phyloP scores from a whole-genome alignment of 2,888 invertebrate species.

The Argyresthia albistria region DNA sequence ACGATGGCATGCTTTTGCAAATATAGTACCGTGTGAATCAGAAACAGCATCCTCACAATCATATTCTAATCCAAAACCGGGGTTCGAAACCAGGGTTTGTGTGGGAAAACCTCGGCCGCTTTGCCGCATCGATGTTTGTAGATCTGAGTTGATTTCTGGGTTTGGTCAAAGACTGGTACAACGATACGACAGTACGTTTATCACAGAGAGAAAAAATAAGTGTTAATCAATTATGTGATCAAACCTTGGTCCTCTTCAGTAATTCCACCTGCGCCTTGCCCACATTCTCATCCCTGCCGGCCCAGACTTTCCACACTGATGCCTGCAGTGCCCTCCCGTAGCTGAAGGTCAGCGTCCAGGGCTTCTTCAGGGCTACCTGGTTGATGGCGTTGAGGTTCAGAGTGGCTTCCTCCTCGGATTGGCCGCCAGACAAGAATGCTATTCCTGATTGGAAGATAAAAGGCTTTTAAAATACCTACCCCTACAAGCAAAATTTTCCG shows the following conservation, averaged over 20 bases:
- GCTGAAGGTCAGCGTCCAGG: constrained; percentile 97
- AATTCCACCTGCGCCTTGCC: constrained; percentile 88
- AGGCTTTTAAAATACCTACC: neutral
- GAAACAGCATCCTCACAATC: too few species aligned
- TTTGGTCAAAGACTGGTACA: too few species aligned
- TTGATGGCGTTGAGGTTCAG: constrained; percentile 97
- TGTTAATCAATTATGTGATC: too few species aligned
- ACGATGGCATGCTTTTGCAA: too few species aligned
- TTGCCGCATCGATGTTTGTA: too few species aligned
- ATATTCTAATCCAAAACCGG: too few species aligned
- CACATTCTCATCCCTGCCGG: constrained; percentile 89
- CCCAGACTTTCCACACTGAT: constrained; percentile 95
- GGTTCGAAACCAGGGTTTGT: too few species aligned
- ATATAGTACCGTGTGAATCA: too few species aligned
- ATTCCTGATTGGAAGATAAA: constrained; percentile 74
- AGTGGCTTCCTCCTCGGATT: constrained; percentile 97
- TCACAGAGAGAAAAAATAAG: too few species aligned
- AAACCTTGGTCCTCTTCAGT: constrained; percentile 91
- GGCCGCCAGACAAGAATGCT: constrained; percentile 97
- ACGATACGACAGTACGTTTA: too few species aligned
- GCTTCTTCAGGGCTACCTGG: constrained; percentile 82
- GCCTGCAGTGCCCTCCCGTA: constrained; percentile 98
- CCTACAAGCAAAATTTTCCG: neutral
- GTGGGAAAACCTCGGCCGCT: too few species aligned
- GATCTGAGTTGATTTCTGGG: too few species aligned